Conservation (phyloP, 2,797 vertebrate genomes). For the Pseudochirops cupreus region DNA sequence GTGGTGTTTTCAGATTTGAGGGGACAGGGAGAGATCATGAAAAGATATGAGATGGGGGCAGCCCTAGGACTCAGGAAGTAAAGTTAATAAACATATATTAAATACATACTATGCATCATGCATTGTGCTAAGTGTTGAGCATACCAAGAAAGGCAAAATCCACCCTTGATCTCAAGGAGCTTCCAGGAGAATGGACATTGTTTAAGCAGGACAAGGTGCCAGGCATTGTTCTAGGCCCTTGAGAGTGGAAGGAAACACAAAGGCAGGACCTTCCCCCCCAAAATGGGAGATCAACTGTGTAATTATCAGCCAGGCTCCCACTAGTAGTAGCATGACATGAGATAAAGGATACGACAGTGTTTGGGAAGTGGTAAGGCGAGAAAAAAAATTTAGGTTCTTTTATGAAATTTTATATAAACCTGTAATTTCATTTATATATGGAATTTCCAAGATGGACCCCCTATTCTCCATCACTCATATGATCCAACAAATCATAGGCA, state of each 20-base stretch:
- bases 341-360: neutral
- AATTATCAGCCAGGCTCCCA: neutral
- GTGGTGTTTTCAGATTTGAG: neutral
- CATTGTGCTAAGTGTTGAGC: neutral
- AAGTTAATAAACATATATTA: neutral
- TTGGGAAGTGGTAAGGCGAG: neutral
- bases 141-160: neutral
- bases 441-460: neutral
- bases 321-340: neutral
- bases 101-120: neutral
- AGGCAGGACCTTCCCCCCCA: neutral
- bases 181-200: neutral
- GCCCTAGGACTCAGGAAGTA: neutral
- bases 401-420: neutral
- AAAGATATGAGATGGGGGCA: neutral
- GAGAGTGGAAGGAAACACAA: neutral
- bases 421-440: neutral
- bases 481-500: no score
- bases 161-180: neutral
- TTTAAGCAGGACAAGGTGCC: neutral
- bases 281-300: neutral
- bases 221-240: neutral
- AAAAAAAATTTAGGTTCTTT: neutral
- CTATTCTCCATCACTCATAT: neutral
- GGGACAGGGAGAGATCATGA: neutral